Base-by-base conservation (phyloP, 2,888 invertebrate species). In the Parnassius smintheus region DNA sequence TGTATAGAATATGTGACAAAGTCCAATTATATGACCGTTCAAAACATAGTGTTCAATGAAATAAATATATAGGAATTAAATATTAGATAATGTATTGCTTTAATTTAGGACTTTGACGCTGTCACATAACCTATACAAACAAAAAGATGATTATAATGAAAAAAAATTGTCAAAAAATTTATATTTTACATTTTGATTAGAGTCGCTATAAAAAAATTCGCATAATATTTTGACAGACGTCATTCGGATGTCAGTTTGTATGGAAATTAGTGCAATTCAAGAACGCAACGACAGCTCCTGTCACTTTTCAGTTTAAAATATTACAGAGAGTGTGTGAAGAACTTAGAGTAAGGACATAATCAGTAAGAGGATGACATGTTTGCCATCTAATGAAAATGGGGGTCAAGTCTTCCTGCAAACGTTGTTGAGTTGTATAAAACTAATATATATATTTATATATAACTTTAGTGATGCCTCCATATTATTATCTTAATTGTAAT, bases 361-460 rank as follows among this genome's bases (percentile, higher is more conserved):
- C 9, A 13, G 2, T 9, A 49, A 13, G 49, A 46, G 11, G 2
- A 13, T 7, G 49, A 18, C 25, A 18, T 46, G 56, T 54, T 13
- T 18, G n/a, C 49, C 9, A 44, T n/a, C 12, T 48, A 48, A 11
- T 46, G 56, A 45, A 22, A 25, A 45, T 45, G 49, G 42, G 49
- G 49, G 56, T 12, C 45, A 51, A 45, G 56, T 56, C 56, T 56
- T 61, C 56, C 56, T 46, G 25, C 25, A 7, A 50, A 55, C 50
- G 41, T 41, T 57, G 12, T 9, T 13, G n/a, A 49, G n/a, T 49
- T 49, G 49, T 49, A 48, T 49, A 46, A 46, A 11, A 49, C 9
- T 18, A 9, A 49, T 11, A 49, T 22, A 61, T 13, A 51, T 9
- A 51, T 18, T 22, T 25, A 48, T 46, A 7, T 49, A 18, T 55